phyloP scores from a whole-genome alignment of 1,140 invertebrate genomes.

The Belonocnema kinseyi region DNA sequence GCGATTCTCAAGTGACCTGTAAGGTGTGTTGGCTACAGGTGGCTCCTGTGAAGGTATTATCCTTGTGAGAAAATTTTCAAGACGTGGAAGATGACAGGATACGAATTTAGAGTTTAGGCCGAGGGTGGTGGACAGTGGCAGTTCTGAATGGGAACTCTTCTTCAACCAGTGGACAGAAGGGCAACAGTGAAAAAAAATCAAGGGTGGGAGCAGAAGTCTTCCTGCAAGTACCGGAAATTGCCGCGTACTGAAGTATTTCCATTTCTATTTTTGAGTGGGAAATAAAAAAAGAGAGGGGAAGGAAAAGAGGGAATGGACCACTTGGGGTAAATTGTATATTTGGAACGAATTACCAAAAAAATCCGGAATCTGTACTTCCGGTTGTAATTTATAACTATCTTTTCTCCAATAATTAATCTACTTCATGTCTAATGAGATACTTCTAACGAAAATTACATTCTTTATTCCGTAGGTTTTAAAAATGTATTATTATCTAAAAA shows the following conservation, averaged over 20 bases:
- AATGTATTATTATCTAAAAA: no score
- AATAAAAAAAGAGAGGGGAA: slow-evolving; percentile 44
- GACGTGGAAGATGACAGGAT: slow-evolving; percentile 5
- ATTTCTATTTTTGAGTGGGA: slow-evolving; percentile 51
- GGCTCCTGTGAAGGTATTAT: slow-evolving; percentile 46
- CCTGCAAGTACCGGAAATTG: slow-evolving; percentile 51
- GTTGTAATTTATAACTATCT: neutral
- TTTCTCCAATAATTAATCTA: neutral
- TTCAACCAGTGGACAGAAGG: neutral
- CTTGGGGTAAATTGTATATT: slow-evolving; percentile 39
- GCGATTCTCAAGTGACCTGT: neutral
- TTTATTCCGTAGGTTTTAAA: no score
- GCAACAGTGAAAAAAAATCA: slow-evolving; percentile 20
- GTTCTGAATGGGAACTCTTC: neutral
- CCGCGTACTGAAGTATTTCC: slow-evolving; percentile 33
- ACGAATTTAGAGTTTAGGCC: slow-evolving; percentile 23
- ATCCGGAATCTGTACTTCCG: neutral
- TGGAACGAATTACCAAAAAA: slow-evolving; percentile 56
- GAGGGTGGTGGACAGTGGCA: slow-evolving; percentile 19
- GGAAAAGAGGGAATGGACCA: slow-evolving; percentile 49
- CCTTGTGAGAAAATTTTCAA: slow-evolving; percentile 55
- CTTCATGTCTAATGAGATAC: neutral
- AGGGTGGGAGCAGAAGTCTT: slow-evolving; percentile 36
- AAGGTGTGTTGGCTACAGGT: slow-evolving; percentile 52
- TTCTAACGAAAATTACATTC: no score